Evolutionary conservation across 2,888 invertebrate genomes (phyloP).

Genomic region (Arge pagana): DNA sequence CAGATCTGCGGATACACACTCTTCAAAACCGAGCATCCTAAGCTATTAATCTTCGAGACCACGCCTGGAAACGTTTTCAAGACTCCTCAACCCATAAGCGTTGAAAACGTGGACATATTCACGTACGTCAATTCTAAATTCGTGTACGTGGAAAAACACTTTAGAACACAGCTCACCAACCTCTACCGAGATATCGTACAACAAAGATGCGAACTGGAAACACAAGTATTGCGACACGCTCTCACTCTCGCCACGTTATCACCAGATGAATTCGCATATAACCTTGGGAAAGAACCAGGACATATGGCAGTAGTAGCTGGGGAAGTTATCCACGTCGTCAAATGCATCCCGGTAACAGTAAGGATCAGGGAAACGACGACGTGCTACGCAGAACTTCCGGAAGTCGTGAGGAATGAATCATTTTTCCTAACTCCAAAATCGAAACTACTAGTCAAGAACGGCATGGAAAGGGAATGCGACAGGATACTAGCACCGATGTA

Average conservation of each 20-base stretch:
- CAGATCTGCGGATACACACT: conserved; percentile 25
- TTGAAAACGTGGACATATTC: conserved; percentile 16
- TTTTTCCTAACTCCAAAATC: conserved; percentile 24
- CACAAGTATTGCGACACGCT: conserved; percentile 1
- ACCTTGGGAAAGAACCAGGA: conserved; percentile 20
- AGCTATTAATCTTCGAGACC: conserved; percentile 25
- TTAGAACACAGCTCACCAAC: too few species aligned
- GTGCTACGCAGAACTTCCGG: conserved; percentile 25
- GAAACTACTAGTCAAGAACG: conserved; percentile 15
- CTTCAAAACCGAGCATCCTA: conserved; percentile 29
- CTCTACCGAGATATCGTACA: too few species aligned
- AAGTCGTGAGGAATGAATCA: conserved; percentile 7
- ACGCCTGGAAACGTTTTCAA: conserved; percentile 6
- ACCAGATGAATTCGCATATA: conserved; percentile 16
- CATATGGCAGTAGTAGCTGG: conserved; percentile 15
- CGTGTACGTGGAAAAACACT: conserved; percentile 20
- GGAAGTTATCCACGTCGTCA: conserved; percentile 12
- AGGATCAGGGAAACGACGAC: neutral
- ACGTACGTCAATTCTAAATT: conserved; percentile 21
- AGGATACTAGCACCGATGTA: too few species aligned
- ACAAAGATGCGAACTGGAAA: conserved; percentile 10
- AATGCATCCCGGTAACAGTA: conserved; percentile 15
- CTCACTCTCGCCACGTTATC: conserved; percentile 4
- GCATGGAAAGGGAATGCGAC: too few species aligned
- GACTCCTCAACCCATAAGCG: neutral